Conservation (phyloP, 2,113 vertebrate genomes). For the Xenopus laevis region DNA sequence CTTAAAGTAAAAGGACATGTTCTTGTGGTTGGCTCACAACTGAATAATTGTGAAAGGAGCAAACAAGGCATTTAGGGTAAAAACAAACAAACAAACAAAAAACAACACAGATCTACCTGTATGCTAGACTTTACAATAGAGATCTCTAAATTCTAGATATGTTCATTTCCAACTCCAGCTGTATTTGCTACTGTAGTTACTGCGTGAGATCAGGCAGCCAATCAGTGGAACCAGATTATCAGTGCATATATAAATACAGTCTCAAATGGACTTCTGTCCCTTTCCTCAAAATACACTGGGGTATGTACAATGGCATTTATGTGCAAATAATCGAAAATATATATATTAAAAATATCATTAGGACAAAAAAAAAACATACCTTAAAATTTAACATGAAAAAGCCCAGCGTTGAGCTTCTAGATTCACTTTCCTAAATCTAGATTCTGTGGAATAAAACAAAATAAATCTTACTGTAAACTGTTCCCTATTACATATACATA, state of each 20-base stretch:
- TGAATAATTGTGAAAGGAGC: conserved; percentile 50
- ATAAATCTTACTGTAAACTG: no score
- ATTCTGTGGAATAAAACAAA: no score
- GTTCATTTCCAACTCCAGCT: conserved; percentile 14
- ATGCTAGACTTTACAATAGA: conserved; percentile 13
- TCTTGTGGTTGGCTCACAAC: conserved; percentile 27
- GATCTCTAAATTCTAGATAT: conserved; percentile 18
- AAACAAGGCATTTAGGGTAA: conserved; percentile 62
- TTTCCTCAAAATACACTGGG: conserved; percentile 2
- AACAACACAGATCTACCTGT: conserved; percentile 30
- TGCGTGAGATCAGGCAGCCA: conserved; percentile 22
- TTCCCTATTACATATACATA: no score
- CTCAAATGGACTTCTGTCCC: neutral
- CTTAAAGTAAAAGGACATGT: conserved; percentile 20
- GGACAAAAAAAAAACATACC: neutral
- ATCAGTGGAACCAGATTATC: conserved; percentile 22
- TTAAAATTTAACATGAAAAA: neutral
- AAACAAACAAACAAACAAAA: conserved; percentile 44
- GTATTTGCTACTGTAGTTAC: conserved; percentile 4
- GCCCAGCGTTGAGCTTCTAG: no score
- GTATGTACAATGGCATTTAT: conserved; percentile 21
- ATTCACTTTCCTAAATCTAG: no score
- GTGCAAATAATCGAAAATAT: conserved; percentile 19
- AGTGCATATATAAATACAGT: conserved; percentile 37
- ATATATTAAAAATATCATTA: conserved; percentile 3